Percentiles rank a stretch among this genome's conserved stretches.
These are phyloP conservation scores for Scyliorhinus canicula DNA, from an alignment of 2,797 vertebrate genomes.

Conservation along the genomic window DNA sequence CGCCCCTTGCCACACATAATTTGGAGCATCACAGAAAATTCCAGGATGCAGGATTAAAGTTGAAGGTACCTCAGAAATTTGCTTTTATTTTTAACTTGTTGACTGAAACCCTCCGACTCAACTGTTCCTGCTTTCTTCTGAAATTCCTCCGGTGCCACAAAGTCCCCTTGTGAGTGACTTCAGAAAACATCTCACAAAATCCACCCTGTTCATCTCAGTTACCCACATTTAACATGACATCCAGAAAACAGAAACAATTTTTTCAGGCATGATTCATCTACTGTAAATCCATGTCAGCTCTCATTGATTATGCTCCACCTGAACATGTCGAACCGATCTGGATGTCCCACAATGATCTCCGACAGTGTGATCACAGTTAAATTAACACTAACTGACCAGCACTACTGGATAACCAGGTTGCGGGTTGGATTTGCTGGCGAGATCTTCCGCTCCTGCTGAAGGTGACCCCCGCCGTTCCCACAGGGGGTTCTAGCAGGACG, in stretches of 20 bases:
- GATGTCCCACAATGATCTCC: background rate
- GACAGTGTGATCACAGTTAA: background rate
- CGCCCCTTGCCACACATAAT: background rate
- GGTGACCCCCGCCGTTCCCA: too few species aligned
- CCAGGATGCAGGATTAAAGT: background rate
- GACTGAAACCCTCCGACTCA: background rate
- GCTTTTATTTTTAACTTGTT: background rate
- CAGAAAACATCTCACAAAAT: background rate
- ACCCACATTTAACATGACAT: background rate
- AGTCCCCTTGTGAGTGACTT: background rate
- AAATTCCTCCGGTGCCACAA: background rate
- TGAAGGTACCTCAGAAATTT: background rate
- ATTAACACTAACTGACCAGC: background rate
- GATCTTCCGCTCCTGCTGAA: too few species aligned
- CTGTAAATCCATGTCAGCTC: background rate
- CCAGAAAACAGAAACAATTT: background rate
- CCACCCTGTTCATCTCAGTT: background rate
- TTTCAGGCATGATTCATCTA: conserved; percentile 7
- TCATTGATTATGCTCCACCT: background rate
- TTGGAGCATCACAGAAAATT: background rate
- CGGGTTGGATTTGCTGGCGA: too few species aligned
- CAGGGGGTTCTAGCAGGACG: too few species aligned
- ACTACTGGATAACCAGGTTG: background rate
- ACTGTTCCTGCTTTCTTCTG: background rate
- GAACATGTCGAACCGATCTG: background rate